Conservation (phyloP, 2,113 vertebrate species). For the Meleagris gallopavo region DNA sequence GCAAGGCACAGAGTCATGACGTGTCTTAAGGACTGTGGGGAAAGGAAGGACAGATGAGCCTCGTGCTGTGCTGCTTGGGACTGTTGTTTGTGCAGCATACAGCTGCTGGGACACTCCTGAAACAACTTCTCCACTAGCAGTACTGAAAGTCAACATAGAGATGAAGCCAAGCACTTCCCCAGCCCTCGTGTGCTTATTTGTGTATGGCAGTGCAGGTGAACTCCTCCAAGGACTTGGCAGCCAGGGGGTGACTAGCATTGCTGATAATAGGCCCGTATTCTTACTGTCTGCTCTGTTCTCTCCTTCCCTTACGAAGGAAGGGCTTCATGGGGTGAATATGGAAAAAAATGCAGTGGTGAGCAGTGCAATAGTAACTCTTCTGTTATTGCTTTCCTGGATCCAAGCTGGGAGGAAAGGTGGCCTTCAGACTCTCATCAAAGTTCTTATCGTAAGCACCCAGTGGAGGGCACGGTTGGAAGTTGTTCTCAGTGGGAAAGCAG, state of each 20-base stretch:
- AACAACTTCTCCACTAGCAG: neutral
- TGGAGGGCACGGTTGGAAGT: neutral
- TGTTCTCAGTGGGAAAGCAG: neutral
- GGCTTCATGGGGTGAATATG: neutral
- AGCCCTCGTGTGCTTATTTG: neutral
- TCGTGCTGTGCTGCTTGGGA: neutral
- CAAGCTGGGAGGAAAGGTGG: neutral
- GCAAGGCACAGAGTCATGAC: rapidly evolving
- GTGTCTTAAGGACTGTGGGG: rapidly evolving
- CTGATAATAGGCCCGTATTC: neutral
- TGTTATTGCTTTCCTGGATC: neutral
- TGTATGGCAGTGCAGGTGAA: neutral
- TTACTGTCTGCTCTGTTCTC: neutral
- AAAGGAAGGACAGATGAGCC: rapidly evolving
- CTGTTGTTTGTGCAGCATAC: neutral
- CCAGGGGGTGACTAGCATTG: neutral
- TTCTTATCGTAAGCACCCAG: neutral
- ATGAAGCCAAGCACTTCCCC: neutral
- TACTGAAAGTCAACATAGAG: neutral
- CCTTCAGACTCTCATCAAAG: neutral
- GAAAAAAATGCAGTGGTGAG: neutral
- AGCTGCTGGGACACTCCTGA: neutral
- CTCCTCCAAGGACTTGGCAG: neutral
- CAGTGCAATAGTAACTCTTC: neutral
- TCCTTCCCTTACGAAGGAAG: neutral